Base-by-base conservation (phyloP, 2,888 invertebrate species). In the Isoperla grammatica region DNA sequence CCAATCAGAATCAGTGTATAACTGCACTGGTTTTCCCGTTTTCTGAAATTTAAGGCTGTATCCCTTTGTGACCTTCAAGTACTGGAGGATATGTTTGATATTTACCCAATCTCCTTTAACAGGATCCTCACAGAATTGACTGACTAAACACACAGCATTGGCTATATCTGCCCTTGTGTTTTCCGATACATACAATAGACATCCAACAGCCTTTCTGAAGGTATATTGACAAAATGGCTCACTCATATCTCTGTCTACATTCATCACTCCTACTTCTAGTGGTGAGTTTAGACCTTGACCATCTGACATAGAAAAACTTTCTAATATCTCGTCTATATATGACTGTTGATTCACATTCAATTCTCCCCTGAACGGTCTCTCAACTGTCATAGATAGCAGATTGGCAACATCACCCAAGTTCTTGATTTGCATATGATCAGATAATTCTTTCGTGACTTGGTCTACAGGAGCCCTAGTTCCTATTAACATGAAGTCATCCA, bases 401-500 rank as follows among this genome's bases (percentile, higher is more conserved):
- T 45, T 45, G 15, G 45, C 15, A 45, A 45, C 11, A 45, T 45
- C 9, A 15, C 45, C 45, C 15, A 15, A 45, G 19, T 45, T 19
- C 17, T 45, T 45, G n/a, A 45, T 22, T 56, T 43, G 13, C 23
- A 29, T 0, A 57, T 11, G 17, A 40, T 56, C 15, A 29, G 46
- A 15, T 15, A 23, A 9, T 22, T 46, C 46, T 20, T 48, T 42
- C 39, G 9, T 45, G 9, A 17, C 35, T 23, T 48, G 48, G 15
- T 19, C n/a, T 48, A 46, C 50, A n/a, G 9, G 13, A 19, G n/a
- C 4, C n/a, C 12, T 53, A 35, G 19, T 37, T 50, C 20, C 20
- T 19, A 42, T 23, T 60, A 35, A 13, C 6, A 50, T 54, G 19
- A 45, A 45, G 9, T 45, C 45, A 45, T 45, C 45, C 65, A 55